Evolutionary conservation across 92 coral and sea anemone genomes (phyloP), one percentile per base, ranked within the genome.

Genomic region (Palythoa caribaeorum): DNA sequence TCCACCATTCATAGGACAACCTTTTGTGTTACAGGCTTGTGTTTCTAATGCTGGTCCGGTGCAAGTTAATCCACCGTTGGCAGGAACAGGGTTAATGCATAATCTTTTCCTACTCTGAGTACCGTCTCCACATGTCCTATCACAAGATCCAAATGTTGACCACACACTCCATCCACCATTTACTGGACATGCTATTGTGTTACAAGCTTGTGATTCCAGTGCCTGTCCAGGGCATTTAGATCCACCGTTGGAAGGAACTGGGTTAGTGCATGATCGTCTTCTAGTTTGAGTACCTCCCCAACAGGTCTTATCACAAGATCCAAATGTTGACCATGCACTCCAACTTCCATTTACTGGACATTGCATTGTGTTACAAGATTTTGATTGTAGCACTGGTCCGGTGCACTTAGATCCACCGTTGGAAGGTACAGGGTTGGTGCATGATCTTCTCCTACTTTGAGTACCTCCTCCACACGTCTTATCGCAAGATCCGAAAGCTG

Each of bases 291-390:
- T 66, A 39, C 90, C 90, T 40, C 85, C 77, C 10, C 86, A 79
- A 78, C 90, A 87, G 19, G 90, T 69, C 51, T 78, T 76, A 69
- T 81, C 36, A 69, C 90, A 87, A 8, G 14, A 47, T 2, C 76
- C 70, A 74, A 75, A 88, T 16, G 28, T 14, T 4, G 36, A 60
- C 90, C 90, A 88, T 3, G 0, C 7, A 71, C 72, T 70, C 90
- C 90, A 88, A n/a, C 44, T 39, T 1, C 90, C 90, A 79, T 79
- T 84, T 81, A 93, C 88, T 28, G 90, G 90, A 50, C 95, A 93
- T 6, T 0, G 53, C 6, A 77, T 55, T 17, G 87, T 77, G 73
- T 88, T 77, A 86, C 96, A 94, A 9, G 83, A 9, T 37, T 60
- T 79, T 16, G 91, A 77, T 88, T 92, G 90, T 9, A 80, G 37